Evolutionary conservation across 2,113 vertebrate species (phyloP).

Genomic region (Atlantisia rogersi): DNA sequence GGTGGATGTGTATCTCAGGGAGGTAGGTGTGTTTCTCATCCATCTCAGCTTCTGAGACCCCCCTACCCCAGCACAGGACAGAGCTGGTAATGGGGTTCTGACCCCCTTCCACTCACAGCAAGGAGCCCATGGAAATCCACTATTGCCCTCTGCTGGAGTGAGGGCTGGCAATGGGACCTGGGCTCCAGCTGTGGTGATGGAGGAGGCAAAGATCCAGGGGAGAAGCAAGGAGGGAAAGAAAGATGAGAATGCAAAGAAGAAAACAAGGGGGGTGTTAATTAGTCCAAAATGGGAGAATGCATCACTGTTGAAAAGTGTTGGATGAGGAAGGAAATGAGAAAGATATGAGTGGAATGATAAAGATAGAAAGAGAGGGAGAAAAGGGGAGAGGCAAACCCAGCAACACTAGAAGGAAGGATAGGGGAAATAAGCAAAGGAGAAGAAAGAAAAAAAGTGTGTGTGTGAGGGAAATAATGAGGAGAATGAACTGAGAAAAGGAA

Average conservation of each 20-base stretch:
- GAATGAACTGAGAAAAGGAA: not conserved
- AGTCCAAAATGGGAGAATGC: not conserved
- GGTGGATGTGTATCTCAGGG: not conserved
- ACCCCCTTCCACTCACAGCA: not conserved
- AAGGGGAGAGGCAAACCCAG: not conserved
- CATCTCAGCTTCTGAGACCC: not conserved
- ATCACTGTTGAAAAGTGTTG: not conserved
- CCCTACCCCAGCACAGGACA: not conserved
- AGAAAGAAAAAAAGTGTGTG: too few species aligned
- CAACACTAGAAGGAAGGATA: not conserved
- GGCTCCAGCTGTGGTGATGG: accelerated
- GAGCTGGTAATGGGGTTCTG: not conserved
- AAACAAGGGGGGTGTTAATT: not conserved
- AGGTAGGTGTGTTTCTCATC: not conserved
- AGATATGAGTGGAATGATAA: not conserved
- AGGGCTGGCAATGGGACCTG: not conserved
- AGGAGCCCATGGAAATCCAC: constrained; percentile 2
- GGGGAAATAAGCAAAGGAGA: not conserved
- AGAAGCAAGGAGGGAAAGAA: not conserved
- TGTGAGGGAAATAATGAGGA: not conserved
- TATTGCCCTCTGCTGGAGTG: constrained; percentile 60
- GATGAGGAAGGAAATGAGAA: not conserved
- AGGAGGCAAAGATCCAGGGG: not conserved
- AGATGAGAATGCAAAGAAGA: not conserved
- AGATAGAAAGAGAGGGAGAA: not conserved